phyloP scores from a whole-genome alignment of 2,113 vertebrate genomes.

The Cettia cetti region DNA sequence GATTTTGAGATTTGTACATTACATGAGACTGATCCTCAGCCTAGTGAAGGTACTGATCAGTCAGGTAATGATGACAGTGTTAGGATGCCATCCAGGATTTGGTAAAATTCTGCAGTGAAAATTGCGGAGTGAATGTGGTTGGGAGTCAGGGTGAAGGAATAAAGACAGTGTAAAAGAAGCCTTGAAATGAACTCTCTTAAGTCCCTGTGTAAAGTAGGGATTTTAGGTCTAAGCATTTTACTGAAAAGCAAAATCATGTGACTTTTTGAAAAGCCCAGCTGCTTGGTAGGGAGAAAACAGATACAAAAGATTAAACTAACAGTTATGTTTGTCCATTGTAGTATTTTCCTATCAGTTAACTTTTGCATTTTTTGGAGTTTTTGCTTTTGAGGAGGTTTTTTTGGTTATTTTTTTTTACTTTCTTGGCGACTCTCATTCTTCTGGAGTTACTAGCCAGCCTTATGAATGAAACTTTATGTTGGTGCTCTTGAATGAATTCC shows the following conservation, averaged over 20 bases:
- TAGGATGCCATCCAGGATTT: neutral
- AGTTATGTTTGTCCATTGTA: neutral
- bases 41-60: neutral
- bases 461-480: slow-evolving; percentile 9
- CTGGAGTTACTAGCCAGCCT: neutral
- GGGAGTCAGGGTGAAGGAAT: neutral
- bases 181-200: neutral
- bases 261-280: neutral
- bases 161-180: neutral
- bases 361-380: neutral
- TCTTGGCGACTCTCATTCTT: neutral
- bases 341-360: neutral
- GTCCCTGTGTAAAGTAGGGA: neutral
- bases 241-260: neutral
- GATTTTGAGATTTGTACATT: neutral
- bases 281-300: neutral
- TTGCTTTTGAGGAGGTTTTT: neutral
- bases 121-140: neutral
- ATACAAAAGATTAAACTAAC: neutral
- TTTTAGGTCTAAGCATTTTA: neutral
- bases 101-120: neutral
- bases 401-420: neutral
- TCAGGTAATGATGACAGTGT: neutral
- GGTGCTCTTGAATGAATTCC: neutral
- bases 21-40: neutral